Base-by-base conservation (phyloP, 2,797 vertebrate genomes). In the Leucoraja ocellata region DNA sequence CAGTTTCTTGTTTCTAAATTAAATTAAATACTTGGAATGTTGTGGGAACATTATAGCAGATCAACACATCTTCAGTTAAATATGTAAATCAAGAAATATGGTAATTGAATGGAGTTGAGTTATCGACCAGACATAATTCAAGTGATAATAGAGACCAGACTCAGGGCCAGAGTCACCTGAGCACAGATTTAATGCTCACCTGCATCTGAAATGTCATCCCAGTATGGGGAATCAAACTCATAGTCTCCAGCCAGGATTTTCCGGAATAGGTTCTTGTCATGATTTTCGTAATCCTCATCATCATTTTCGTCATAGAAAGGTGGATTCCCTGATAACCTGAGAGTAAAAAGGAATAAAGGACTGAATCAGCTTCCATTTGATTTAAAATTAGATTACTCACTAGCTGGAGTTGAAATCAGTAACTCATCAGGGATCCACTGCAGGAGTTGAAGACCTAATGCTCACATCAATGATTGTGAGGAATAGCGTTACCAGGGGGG, bases 131-230 rank as follows among this genome's bases (percentile, higher is more conserved):
- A 14, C 13, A 11, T 78, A 36, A 78, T 78, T 36, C 5, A 78
- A 0, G 13, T 36, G 18, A 78, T 0, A 54, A 54, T 78, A 32
- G 77, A 4, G 32, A 78, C 10, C 11, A 78, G 61, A 14, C 84
- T 32, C 13, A 21, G n/a, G 16, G 61, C 16, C 61, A 21, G 84
- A 21, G 7, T 61, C 16, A 9, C 32, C 63, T 1, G 61, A 46
- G 83, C 73, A n/a, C 28, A 16, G 46, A 23, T 36, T 36, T 36
- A 88, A 68, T 77, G 21, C 79, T 96, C 95, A 99, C 99, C 99
- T 6, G 99, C 98, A 94, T 99, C 98, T 0, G 99, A 99, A 95
- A 99, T 99, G 88, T 99, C 98, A 93, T 99, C 98, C 99, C 99
- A 99, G 95, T 99, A 99, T 0, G 99, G 99, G 0, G 99, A 99